A percentile compares a stretch with the other conserved stretches of the same genome.
Conservation (phyloP, 2,797 vertebrate genomes). For the Cetoscarus ocellatus region DNA sequence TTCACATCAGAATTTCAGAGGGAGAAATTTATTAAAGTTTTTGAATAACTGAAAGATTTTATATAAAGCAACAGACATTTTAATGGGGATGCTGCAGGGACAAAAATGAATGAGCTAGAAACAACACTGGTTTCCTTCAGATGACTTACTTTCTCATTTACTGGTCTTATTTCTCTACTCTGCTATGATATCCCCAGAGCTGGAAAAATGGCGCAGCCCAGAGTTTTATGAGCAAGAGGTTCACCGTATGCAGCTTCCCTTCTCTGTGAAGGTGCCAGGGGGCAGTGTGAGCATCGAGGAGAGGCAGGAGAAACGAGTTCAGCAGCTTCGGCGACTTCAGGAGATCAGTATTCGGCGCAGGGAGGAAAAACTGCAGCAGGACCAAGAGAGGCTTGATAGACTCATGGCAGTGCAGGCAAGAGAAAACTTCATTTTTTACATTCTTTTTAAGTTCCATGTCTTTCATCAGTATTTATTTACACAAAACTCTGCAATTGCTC, state of each 20-base stretch:
- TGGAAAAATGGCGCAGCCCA: constrained; percentile 93
- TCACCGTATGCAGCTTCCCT: constrained; percentile 96
- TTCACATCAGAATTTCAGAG: not conserved
- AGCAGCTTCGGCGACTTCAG: constrained; percentile 93
- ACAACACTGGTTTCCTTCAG: not conserved
- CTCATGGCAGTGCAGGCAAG: constrained; percentile 90
- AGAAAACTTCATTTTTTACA: too few species aligned
- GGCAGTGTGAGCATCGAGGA: constrained; percentile 90
- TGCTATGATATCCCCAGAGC: constrained; percentile 78
- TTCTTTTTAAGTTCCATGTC: too few species aligned
- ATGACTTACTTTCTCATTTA: not conserved
- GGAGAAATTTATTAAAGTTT: not conserved
- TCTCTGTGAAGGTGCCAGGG: constrained; percentile 90
- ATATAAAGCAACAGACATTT: too few species aligned
- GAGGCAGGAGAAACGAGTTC: constrained; percentile 92
- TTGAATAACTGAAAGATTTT: not conserved
- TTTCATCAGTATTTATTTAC: too few species aligned
- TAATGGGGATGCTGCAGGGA: not conserved
- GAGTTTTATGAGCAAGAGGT: constrained; percentile 94
- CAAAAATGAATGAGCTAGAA: not conserved
- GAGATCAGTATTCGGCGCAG: constrained; percentile 93
- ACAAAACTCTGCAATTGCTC: too few species aligned
- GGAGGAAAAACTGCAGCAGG: constrained; percentile 94
- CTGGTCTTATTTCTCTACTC: not conserved
- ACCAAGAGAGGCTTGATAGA: constrained; percentile 93